Conservation (phyloP, 2,888 invertebrate genomes). For the Coelogynopora nodosa region DNA sequence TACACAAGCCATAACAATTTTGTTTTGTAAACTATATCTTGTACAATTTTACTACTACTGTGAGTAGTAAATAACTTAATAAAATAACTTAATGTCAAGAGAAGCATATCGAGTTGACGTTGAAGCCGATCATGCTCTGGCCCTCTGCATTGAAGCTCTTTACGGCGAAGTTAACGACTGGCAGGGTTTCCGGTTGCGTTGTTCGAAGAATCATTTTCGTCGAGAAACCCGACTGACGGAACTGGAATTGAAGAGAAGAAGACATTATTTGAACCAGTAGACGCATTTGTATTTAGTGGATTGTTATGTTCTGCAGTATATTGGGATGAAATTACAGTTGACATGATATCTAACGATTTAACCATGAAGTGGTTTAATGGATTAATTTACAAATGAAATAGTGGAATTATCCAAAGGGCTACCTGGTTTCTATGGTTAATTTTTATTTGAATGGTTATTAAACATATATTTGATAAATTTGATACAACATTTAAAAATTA, state of each 20-base stretch:
- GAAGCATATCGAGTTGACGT: background rate
- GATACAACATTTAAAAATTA: too few species aligned
- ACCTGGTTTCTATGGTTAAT: too few species aligned
- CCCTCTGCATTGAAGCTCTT: background rate
- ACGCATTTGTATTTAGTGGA: too few species aligned
- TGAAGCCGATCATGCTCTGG: background rate
- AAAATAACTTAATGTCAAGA: background rate
- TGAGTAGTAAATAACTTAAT: background rate
- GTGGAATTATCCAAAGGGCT: too few species aligned
- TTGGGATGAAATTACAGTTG: too few species aligned
- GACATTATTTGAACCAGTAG: too few species aligned
- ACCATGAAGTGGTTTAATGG: too few species aligned
- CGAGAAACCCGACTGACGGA: background rate
- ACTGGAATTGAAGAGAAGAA: background rate
- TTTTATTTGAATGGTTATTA: too few species aligned
- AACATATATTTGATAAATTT: too few species aligned
- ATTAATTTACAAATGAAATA: too few species aligned
- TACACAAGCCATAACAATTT: background rate
- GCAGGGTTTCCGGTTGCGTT: constrained; percentile 20
- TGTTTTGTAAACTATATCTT: background rate
- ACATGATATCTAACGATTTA: too few species aligned
- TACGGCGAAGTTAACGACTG: background rate
- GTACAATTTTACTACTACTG: background rate
- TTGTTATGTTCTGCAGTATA: too few species aligned
- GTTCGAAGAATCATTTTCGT: constrained; percentile 24